These are phyloP conservation scores for Timema cristinae DNA, from an alignment of 2,888 invertebrate genomes.

Conservation along the genomic window DNA sequence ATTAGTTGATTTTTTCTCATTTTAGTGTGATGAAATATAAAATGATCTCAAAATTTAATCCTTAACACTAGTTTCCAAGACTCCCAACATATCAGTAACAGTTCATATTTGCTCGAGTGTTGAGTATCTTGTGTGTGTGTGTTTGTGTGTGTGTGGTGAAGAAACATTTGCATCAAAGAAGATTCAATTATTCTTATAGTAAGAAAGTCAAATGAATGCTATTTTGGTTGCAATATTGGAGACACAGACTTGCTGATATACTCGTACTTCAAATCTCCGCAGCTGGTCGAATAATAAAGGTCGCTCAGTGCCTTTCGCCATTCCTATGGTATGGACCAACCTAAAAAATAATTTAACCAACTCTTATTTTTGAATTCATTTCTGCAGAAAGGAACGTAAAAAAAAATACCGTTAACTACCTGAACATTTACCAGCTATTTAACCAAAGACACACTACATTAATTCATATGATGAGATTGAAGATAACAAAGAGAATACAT, in stretches of 20 bases:
- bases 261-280: not conserved
- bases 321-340: constrained; percentile 14
- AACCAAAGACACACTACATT: not conserved
- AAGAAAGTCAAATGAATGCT: not conserved
- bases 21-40: no score
- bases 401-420: not conserved
- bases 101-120: no score
- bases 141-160: no score
- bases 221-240: not conserved
- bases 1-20: no score
- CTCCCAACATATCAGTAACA: no score
- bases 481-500: constrained; percentile 3
- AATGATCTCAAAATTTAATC: no score
- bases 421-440: not conserved
- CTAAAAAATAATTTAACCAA: not conserved
- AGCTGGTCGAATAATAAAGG: constrained; percentile 9
- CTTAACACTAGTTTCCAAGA: no score
- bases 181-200: not conserved
- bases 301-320: not conserved
- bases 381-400: not conserved
- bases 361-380: constrained; percentile 5
- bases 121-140: no score
- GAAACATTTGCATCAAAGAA: not conserved
- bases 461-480: not conserved
- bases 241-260: not conserved